A percentile compares a stretch with the other conserved stretches of the same genome.
Conservation (phyloP, 2,113 vertebrate species). For the Laticauda laticaudata region DNA sequence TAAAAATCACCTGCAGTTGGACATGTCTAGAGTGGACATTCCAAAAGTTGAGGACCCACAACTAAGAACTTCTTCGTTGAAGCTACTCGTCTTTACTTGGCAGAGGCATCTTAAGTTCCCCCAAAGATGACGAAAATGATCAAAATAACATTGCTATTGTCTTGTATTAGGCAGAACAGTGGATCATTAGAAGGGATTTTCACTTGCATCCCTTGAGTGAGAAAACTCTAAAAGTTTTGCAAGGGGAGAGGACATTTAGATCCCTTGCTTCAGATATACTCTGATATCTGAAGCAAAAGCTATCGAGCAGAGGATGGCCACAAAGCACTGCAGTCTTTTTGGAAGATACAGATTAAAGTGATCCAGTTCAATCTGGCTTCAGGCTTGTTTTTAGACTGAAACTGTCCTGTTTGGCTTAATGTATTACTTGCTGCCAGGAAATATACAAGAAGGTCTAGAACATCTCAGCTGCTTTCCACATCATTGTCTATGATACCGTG, state of each 20-base stretch:
- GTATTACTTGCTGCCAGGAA: not conserved
- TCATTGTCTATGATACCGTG: not conserved
- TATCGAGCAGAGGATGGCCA: not conserved
- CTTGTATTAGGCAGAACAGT: not conserved
- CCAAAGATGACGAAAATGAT: not conserved
- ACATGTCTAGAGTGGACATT: not conserved
- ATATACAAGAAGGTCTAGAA: not conserved
- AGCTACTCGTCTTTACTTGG: not conserved
- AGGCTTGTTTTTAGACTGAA: not conserved
- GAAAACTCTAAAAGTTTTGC: not conserved
- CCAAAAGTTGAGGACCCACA: not conserved
- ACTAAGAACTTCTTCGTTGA: not conserved
- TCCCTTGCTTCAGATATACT: not conserved
- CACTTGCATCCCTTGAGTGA: not conserved
- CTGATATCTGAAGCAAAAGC: not conserved
- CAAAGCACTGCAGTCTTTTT: not conserved
- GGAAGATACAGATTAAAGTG: not conserved
- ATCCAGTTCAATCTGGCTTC: not conserved
- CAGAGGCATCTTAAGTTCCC: not conserved
- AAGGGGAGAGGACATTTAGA: not conserved
- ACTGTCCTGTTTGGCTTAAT: not conserved
- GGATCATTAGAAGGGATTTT: not conserved
- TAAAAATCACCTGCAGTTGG: not conserved
- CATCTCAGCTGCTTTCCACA: not conserved
- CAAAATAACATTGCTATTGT: not conserved